A percentile compares a stretch with the other conserved stretches of the same genome.
Conservation (phyloP, 2,797 vertebrate genomes). For the Caiman crocodilus region DNA sequence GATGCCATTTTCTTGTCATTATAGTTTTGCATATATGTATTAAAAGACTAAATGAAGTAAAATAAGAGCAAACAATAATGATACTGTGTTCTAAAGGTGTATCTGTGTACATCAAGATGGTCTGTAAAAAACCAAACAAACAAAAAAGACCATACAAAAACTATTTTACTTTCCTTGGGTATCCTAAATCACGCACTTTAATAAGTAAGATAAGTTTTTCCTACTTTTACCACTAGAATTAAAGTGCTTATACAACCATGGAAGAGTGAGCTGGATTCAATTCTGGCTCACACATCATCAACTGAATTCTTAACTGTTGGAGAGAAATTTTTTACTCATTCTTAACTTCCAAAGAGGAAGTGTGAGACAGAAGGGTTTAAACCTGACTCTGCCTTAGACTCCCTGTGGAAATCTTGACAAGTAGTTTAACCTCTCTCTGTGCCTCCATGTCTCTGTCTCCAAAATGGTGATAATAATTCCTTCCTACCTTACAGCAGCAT, state of each 20-base stretch:
- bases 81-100: neutral
- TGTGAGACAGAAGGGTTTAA: neutral
- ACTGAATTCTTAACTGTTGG: neutral
- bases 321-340: neutral
- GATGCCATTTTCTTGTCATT: neutral
- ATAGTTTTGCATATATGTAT: neutral
- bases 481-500: neutral
- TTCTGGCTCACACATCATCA: neutral
- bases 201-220: neutral
- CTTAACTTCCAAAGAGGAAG: neutral
- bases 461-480: neutral
- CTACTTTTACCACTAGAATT: rapidly evolving
- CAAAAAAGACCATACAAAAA: neutral
- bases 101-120: neutral
- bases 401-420: neutral
- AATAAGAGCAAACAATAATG: neutral
- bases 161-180: neutral
- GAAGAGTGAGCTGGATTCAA: neutral
- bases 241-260: neutral
- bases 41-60: neutral
- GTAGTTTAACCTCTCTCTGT: neutral
- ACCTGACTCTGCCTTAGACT: neutral
- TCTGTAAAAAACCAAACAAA: neutral
- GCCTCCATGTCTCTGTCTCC: neutral
- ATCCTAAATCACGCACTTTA: neutral